Evolutionary conservation across 2,113 vertebrate species (phyloP), one percentile per base, ranked within the genome.

Genomic region (Oreotragus oreotragus): DNA sequence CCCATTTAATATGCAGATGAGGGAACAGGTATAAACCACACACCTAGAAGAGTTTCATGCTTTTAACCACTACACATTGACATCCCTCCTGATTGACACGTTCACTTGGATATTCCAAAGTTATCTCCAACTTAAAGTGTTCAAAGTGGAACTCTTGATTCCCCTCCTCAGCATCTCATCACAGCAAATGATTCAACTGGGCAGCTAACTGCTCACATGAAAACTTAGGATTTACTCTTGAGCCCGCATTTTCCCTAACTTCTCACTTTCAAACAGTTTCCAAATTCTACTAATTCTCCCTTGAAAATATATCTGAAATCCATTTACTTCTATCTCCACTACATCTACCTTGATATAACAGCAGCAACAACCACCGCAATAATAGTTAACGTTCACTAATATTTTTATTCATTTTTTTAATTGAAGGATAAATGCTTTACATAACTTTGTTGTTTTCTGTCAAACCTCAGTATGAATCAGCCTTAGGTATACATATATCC

Each of bases 31-130:
- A 36, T 21, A 51, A 57, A 36, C 66, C 64, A 81, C 47, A 89
- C 5, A 62, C 17, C 17, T 64, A 43, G 30, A 33, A 57, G 77
- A 27, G 5, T 55, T 57, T 92, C 73, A 25, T n/a, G 21, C 11
- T 84, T 23, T 30, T 81, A 45, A 30, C 23, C 76, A 23, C 11
- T 43, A 19, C 6, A 17, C 6, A 43, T 66, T 36, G 45, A 45
- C 84, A 7, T 57, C 51, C 84, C 25, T 58, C 58, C 60, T 57
- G 60, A 33, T 13, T 81, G 57, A 33, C 9, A 49, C 43, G 55
- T 60, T 83, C 36, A 81, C 60, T 84, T 88, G 66, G 60, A 23
- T 92, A 62, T 95, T 97, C 79, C 28, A 95, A 95, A 83, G 33
- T 33, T 45, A n/a, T 47, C 36, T 79, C 25, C 39, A 84, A 84